Conservation (phyloP, 2,888 invertebrate species). For the Meghimatium bilineatum region DNA sequence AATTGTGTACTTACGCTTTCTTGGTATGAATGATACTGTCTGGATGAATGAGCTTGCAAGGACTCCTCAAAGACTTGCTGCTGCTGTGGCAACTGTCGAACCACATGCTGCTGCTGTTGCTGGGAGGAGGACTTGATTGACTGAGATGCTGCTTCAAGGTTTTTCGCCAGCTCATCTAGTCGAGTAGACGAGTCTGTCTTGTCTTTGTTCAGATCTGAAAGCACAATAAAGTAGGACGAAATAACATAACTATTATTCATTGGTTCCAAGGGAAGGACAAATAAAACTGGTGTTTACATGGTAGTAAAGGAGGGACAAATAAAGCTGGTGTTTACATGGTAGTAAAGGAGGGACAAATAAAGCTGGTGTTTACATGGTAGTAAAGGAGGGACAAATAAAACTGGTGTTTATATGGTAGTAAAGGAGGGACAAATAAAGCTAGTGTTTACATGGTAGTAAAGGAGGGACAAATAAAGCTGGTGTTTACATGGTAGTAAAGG, state of each 20-base stretch:
- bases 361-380: too few species aligned
- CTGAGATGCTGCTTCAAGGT: conserved; percentile 65
- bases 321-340: neutral
- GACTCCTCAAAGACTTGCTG: conserved; percentile 57
- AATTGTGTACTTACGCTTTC: conserved; percentile 42
- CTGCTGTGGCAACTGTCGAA: conserved; percentile 33
- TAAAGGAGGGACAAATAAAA: too few species aligned
- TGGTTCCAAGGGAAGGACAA: neutral
- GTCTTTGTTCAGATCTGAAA: conserved; percentile 41
- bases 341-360: too few species aligned
- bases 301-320: neutral
- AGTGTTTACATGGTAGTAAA: too few species aligned
- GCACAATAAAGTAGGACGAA: neutral
- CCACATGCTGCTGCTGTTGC: conserved; percentile 53
- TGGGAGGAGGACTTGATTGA: conserved; percentile 60
- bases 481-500: too few species aligned
- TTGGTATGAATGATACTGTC: conserved; percentile 56
- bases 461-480: too few species aligned
- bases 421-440: too few species aligned
- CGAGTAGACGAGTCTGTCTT: conserved; percentile 59
- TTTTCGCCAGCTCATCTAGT: conserved; percentile 66
- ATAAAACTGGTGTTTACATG: neutral
- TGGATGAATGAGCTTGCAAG: conserved; percentile 53
- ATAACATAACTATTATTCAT: too few species aligned
- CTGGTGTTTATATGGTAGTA: too few species aligned